Conservation (phyloP, 2,113 vertebrate species). For the Grammomys dolichurus region DNA sequence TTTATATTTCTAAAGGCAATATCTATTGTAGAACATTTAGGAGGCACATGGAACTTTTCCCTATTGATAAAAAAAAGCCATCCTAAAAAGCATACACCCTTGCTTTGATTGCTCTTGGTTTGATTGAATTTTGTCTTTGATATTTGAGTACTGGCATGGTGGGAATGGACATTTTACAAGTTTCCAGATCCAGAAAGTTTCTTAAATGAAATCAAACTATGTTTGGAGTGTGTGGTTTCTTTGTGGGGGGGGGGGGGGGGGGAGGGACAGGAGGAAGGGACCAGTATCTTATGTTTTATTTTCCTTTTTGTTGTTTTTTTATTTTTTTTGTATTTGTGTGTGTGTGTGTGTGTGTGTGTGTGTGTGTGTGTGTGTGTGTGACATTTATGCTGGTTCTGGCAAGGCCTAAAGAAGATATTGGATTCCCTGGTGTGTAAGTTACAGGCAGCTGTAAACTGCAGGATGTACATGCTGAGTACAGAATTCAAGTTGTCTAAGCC, state of each 20-base stretch:
- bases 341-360: background rate
- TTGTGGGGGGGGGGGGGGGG: no score
- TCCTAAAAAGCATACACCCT: background rate
- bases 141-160: background rate
- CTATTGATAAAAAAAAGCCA: background rate
- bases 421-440: background rate
- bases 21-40: background rate
- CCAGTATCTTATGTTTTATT: background rate
- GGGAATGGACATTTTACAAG: background rate
- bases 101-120: background rate
- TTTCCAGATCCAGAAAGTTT: background rate
- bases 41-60: background rate
- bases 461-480: background rate
- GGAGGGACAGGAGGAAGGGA: no score
- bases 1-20: slow-evolving; percentile 6
- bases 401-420: background rate
- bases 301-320: background rate
- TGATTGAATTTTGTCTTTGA: no score
- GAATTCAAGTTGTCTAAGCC: background rate
- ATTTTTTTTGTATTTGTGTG: background rate
- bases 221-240: background rate
- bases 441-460: background rate
- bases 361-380: background rate
- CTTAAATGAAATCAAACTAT: background rate
- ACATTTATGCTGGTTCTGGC: background rate